phyloP scores from a whole-genome alignment of 2,113 vertebrate genomes.

The Pterocles burchelli region DNA sequence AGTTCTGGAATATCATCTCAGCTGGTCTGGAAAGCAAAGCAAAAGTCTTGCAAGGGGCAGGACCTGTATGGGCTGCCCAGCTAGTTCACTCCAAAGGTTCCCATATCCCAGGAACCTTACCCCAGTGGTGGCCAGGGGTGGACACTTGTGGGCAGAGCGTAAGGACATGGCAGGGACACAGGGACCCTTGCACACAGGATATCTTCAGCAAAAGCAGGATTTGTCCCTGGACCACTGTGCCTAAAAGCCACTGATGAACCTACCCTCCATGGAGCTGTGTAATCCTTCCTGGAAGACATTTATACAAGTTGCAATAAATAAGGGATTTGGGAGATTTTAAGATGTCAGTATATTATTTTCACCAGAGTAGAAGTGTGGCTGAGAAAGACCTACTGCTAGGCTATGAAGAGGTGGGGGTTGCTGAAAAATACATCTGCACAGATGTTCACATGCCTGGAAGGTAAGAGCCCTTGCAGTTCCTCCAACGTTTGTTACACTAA shows the following conservation, averaged over 20 bases:
- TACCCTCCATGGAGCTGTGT: neutral
- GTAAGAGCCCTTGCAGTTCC: neutral
- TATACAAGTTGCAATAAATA: conserved; percentile 15
- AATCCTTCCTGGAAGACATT: neutral
- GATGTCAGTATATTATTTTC: neutral
- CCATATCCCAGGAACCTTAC: neutral
- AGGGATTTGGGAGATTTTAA: conserved; percentile 21
- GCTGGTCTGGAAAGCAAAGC: neutral
- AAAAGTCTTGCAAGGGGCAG: neutral
- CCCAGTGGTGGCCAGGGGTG: neutral
- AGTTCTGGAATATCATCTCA: neutral
- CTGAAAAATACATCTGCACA: neutral
- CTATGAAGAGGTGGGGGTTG: accelerated
- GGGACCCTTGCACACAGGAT: neutral
- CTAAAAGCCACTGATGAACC: neutral
- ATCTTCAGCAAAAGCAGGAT: neutral
- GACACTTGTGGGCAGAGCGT: neutral
- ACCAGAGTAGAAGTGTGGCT: neutral
- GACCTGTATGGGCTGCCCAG: neutral
- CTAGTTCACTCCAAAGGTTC: neutral
- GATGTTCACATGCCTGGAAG: accelerated
- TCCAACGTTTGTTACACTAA: accelerated
- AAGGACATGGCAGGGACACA: neutral
- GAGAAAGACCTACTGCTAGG: neutral
- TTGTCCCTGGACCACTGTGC: neutral